A percentile compares a stretch with the other conserved stretches of the same genome.
Conservation (phyloP, 30 jellyfish, hydroid and myxozoan genomes). For the Hydra vulgaris region DNA sequence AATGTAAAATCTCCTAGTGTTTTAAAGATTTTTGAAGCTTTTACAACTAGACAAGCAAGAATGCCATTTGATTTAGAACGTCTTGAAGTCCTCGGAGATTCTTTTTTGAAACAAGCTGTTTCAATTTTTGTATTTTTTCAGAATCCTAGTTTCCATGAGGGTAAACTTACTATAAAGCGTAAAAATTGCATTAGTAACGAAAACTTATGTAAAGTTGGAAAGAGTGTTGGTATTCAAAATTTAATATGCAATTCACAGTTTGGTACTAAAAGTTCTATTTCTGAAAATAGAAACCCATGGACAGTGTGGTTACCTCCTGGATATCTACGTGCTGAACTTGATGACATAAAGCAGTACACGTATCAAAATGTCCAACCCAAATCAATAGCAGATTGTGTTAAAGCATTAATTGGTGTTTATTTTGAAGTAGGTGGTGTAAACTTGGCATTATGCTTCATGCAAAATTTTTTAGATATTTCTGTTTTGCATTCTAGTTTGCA, state of each 20-base stretch:
- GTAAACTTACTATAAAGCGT: conserved; percentile 46
- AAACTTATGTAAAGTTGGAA: conserved; percentile 37
- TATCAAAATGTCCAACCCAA: conserved; percentile 49
- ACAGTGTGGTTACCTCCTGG: conserved; percentile 81
- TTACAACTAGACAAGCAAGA: conserved; percentile 64
- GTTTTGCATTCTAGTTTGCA: background rate
- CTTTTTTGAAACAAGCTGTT: conserved; percentile 60
- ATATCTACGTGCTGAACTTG: conserved; percentile 6
- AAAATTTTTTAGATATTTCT: background rate
- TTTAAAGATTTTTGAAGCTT: conserved; percentile 14
- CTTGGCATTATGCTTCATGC: conserved; percentile 39
- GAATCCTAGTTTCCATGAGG: conserved; percentile 52
- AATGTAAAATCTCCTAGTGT: background rate
- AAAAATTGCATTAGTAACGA: conserved; percentile 42
- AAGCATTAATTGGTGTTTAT: conserved; percentile 76
- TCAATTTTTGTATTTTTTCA: conserved; percentile 40
- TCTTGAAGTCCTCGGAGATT: conserved; percentile 76
- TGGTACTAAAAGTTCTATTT: conserved; percentile 35
- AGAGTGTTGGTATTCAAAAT: conserved; percentile 9
- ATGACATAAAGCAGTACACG: background rate
- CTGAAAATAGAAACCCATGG: conserved; percentile 4
- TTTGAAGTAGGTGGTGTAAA: conserved; percentile 43
- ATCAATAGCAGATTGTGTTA: conserved; percentile 69
- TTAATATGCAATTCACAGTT: conserved; percentile 43
- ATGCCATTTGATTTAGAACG: conserved; percentile 71